Conservation (phyloP, 2,888 invertebrate species). For the Rutpela maculata region DNA sequence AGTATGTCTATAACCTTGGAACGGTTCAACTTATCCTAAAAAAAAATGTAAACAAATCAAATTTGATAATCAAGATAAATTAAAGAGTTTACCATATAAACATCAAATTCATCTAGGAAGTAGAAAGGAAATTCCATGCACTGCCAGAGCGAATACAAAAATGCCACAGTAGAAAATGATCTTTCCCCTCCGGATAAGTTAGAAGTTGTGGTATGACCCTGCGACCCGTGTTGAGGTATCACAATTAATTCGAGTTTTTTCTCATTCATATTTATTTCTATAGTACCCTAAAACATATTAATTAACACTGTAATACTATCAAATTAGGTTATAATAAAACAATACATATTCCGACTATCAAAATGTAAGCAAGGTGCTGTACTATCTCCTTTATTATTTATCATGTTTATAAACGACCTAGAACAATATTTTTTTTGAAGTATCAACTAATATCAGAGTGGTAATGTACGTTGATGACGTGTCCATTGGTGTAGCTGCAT, state of each 20-base stretch:
- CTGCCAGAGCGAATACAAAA: conserved; percentile 95
- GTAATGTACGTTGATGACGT: no score
- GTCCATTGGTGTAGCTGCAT: no score
- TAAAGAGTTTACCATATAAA: conserved; percentile 86
- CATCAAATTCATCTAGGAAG: conserved; percentile 97
- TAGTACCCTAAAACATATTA: conserved; percentile 74
- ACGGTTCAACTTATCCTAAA: conserved; percentile 89
- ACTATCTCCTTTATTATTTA: no score
- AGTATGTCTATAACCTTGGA: conserved; percentile 87
- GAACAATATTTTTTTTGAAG: no score
- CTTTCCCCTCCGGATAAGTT: conserved; percentile 96
- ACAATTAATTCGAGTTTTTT: conserved; percentile 76
- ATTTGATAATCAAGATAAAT: conserved; percentile 19
- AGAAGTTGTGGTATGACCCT: conserved; percentile 76
- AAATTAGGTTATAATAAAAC: no score
- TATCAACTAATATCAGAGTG: no score
- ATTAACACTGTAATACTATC: background rate
- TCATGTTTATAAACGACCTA: no score
- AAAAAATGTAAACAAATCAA: conserved; percentile 49
- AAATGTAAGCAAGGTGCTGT: no score
- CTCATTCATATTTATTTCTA: conserved; percentile 76
- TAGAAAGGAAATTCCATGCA: conserved; percentile 94
- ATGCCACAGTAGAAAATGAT: conserved; percentile 95
- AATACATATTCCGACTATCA: no score
- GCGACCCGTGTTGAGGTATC: conserved; percentile 75